A percentile compares a stretch with the other conserved stretches of the same genome.
Evolutionary conservation across 2,113 vertebrate species (phyloP).

Genomic region (Sphaerodactylus townsendi): DNA sequence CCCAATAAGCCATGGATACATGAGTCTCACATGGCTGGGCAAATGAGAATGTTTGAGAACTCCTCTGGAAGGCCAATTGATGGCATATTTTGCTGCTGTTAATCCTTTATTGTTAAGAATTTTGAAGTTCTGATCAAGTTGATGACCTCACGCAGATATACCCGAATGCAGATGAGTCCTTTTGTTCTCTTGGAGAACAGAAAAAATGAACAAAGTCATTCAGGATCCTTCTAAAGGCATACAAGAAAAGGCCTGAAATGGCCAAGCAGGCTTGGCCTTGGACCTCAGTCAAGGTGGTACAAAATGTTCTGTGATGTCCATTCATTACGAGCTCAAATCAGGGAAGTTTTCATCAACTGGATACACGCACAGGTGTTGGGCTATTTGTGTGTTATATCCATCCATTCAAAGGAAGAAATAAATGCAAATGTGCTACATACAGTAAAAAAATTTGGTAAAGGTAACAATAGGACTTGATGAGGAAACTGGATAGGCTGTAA

Average conservation of each 20-base stretch:
- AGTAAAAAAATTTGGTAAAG: background rate
- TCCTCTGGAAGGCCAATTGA: rapidly evolving
- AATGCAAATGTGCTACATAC: background rate
- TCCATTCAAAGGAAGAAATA: background rate
- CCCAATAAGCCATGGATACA: background rate
- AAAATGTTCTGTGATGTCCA: background rate
- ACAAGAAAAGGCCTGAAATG: background rate
- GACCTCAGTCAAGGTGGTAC: background rate
- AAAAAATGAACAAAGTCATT: too few relatives aligned
- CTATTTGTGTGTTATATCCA: background rate
- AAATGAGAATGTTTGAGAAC: background rate
- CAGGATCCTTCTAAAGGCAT: background rate
- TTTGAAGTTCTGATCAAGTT: background rate
- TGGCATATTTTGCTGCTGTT: background rate
- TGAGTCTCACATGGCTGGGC: background rate
- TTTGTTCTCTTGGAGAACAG: background rate
- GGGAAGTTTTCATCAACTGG: background rate
- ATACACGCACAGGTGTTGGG: background rate
- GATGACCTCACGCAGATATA: background rate
- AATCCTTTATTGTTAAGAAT: background rate
- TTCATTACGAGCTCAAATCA: background rate
- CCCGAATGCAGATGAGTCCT: background rate
- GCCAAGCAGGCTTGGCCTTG: background rate
- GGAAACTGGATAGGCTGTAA: background rate
- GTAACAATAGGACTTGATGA: background rate